A percentile compares a stretch with the other conserved stretches of the same genome.
Evolutionary conservation across 2,113 vertebrate species (phyloP).

Genomic region (Laticauda laticaudata): DNA sequence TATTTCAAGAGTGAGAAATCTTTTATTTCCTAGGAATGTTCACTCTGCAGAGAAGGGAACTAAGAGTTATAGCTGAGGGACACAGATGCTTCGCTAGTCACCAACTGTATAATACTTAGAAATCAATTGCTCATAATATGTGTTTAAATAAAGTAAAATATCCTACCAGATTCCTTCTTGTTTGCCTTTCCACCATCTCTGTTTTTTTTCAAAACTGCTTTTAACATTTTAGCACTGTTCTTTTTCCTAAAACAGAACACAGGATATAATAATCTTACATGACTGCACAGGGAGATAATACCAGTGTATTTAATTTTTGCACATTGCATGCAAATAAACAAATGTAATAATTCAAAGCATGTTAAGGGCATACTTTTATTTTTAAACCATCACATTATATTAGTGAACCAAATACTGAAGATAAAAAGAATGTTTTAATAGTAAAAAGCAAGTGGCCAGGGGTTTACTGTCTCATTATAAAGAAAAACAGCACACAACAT

Average conservation of each 20-base stretch:
- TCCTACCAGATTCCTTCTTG: slow-evolving; percentile 91
- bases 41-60: background rate
- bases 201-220: slow-evolving; percentile 96
- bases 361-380: slow-evolving; percentile 25
- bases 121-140: background rate
- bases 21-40: background rate
- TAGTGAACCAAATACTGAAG: slow-evolving; percentile 32
- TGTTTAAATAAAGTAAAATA: background rate
- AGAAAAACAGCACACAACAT: slow-evolving; percentile 73
- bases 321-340: background rate
- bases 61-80: background rate
- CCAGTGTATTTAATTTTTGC: background rate
- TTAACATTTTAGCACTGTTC: slow-evolving; percentile 82
- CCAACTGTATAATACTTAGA: background rate
- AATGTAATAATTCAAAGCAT: background rate
- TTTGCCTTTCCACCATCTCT: slow-evolving; percentile 88
- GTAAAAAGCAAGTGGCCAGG: slow-evolving; percentile 71
- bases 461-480: slow-evolving; percentile 73
- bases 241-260: slow-evolving; percentile 52
- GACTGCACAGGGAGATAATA: background rate
- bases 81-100: background rate
- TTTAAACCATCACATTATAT: background rate
- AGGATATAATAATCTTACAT: slow-evolving; percentile 44
- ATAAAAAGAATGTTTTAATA: slow-evolving; percentile 64
- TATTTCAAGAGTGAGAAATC: background rate